Percentiles rank a stretch among this genome's conserved stretches.
phyloP scores from a whole-genome alignment of 2,797 vertebrate genomes.

The Acrossocheilus fasciatus region DNA sequence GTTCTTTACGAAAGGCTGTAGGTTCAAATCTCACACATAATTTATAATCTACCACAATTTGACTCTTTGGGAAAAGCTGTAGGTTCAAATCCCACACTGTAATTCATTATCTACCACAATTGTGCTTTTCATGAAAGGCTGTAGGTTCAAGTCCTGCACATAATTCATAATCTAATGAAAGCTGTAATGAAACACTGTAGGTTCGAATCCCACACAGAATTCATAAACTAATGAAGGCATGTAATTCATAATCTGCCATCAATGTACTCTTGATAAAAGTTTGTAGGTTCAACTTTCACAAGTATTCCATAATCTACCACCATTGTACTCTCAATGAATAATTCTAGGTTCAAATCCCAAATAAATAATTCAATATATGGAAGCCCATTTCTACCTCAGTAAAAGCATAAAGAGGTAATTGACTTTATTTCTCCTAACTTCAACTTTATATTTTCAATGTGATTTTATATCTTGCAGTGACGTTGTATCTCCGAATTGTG shows the following conservation, averaged over 20 bases:
- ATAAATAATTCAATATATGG: not conserved
- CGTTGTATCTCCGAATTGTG: not conserved
- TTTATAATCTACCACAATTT: not conserved
- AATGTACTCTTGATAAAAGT: not conserved
- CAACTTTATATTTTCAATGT: not conserved
- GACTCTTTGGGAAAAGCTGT: too few species aligned
- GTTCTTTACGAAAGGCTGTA: not conserved
- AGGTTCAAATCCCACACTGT: not conserved
- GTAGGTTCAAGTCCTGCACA: not conserved
- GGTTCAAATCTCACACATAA: not conserved
- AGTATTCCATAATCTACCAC: too few species aligned
- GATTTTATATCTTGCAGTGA: not conserved
- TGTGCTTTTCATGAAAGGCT: not conserved
- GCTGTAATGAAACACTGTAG: not conserved
- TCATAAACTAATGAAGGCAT: not conserved
- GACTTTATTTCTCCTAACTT: not conserved
- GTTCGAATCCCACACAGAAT: not conserved
- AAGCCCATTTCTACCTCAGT: not conserved
- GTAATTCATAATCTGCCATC: not conserved
- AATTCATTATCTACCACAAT: not conserved
- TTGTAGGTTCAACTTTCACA: too few species aligned
- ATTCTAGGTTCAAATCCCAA: not conserved
- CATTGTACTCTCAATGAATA: not conserved
- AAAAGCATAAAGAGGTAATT: not conserved
- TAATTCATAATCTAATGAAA: not conserved